These are phyloP conservation scores for Chitala chitala DNA, from an alignment of 2,113 vertebrate genomes.

Conservation along the genomic window DNA sequence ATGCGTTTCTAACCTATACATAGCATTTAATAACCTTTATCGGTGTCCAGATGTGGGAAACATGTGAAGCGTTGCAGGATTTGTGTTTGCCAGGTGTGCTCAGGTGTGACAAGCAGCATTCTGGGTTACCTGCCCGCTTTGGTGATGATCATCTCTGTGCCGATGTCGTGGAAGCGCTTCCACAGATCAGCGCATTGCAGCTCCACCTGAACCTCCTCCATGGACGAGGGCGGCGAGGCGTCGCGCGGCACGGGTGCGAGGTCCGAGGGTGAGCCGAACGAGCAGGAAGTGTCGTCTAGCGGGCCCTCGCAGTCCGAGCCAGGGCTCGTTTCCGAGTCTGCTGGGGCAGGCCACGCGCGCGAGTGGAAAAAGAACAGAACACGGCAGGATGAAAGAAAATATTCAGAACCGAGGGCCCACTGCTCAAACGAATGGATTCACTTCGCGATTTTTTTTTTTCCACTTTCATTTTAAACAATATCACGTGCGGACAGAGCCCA, in stretches of 20 bases:
- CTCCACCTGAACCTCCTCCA: conserved; percentile 98
- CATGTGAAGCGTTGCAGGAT: too few species aligned
- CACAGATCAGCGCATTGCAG: conserved; percentile 71
- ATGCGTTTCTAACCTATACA: too few species aligned
- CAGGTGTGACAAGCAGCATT: too few species aligned
- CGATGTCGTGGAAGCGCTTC: conserved; percentile 69
- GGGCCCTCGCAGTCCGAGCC: conserved; percentile 86
- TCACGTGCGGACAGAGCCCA: too few species aligned
- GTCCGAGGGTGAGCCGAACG: conserved; percentile 77
- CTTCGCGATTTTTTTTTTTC: background rate
- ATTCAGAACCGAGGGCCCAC: background rate
- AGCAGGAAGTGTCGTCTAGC: conserved; percentile 86
- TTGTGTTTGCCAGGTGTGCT: too few species aligned
- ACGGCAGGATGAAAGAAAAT: background rate
- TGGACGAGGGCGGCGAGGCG: conserved; percentile 71
- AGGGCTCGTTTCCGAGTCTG: conserved; percentile 93
- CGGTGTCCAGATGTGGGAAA: too few species aligned
- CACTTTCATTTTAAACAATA: background rate
- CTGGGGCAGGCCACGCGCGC: too few species aligned
- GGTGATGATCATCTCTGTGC: conserved; percentile 81
- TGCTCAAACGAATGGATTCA: background rate
- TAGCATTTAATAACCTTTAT: too few species aligned
- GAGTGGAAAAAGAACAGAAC: background rate
- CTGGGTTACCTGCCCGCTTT: conserved; percentile 72
- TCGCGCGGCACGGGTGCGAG: conserved; percentile 62